phyloP scores from a whole-genome alignment of 1,140 invertebrate species.

The Arctopsyche grandis region DNA sequence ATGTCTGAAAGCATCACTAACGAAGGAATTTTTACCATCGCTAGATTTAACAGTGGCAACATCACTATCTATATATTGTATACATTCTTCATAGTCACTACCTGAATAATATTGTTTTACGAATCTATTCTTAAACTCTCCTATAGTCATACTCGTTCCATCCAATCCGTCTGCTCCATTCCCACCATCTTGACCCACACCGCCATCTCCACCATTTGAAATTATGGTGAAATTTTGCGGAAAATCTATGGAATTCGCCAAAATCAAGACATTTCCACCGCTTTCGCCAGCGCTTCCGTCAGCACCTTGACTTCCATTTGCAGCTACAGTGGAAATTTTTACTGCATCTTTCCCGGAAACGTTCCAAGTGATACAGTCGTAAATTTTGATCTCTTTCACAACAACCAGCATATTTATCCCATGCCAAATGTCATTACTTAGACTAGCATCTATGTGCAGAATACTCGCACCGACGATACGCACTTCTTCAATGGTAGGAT shows the following conservation, averaged over 20 bases:
- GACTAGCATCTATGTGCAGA: neutral
- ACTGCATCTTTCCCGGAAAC: neutral
- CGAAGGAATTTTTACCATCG: too few species aligned
- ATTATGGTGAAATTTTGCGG: neutral
- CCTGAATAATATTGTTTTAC: too few species aligned
- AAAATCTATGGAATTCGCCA: neutral
- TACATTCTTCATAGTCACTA: too few species aligned
- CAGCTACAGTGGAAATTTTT: neutral
- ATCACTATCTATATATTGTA: too few species aligned
- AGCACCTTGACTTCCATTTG: neutral
- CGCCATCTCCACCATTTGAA: neutral
- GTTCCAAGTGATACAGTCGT: neutral
- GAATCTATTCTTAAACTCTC: neutral
- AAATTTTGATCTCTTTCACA: neutral
- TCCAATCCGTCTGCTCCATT: neutral
- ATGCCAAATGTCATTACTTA: conserved; percentile 1
- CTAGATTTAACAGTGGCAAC: too few species aligned
- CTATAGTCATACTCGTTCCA: neutral
- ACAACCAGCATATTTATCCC: conserved; percentile 1
- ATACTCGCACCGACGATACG: conserved; percentile 5
- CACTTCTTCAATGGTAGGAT: neutral
- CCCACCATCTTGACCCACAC: conserved; percentile 12
- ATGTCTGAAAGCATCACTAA: neutral
- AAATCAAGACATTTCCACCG: neutral
- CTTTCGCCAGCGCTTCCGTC: conserved; percentile 8